These are phyloP conservation scores for Raja brachyura DNA, from an alignment of 2,113 vertebrate genomes.

Conservation along the genomic window DNA sequence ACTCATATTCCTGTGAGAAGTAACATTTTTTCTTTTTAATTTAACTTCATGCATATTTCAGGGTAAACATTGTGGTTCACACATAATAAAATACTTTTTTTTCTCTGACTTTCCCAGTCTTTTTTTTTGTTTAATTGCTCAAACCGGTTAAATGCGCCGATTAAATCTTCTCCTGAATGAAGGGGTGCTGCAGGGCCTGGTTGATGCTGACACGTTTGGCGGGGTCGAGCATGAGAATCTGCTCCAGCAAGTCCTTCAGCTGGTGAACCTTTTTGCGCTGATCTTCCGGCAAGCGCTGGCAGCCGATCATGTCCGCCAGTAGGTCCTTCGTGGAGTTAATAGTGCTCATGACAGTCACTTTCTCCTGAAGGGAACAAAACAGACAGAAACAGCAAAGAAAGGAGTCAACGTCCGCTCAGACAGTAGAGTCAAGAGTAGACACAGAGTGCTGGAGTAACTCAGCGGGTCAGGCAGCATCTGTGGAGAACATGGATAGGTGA, in stretches of 20 bases:
- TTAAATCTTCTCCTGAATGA: constrained; percentile 98
- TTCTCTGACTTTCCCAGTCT: constrained; percentile 37
- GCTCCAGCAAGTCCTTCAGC: constrained; percentile 94
- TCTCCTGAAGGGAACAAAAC: constrained; percentile 67
- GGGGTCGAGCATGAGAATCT: constrained; percentile 96
- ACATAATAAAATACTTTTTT: constrained; percentile 35
- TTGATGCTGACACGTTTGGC: constrained; percentile 99
- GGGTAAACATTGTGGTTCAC: constrained; percentile 53
- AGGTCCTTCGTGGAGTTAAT: constrained; percentile 99
- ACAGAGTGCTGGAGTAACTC: no score
- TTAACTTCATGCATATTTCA: constrained; percentile 74
- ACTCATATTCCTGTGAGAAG: constrained; percentile 72
- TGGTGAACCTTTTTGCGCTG: constrained; percentile 99
- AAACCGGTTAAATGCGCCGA: constrained; percentile 66
- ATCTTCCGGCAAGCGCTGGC: constrained; percentile 95
- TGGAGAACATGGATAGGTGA: no score
- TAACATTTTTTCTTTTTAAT: constrained; percentile 66
- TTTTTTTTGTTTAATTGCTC: constrained; percentile 51
- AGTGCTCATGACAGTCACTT: constrained; percentile 98
- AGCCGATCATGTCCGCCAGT: constrained; percentile 86
- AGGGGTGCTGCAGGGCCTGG: constrained; percentile 96
- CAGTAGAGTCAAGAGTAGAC: no score
- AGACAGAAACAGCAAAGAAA: background rate
- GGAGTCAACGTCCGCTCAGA: no score
- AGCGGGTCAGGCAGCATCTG: no score